Evolutionary conservation across 2,113 vertebrate genomes (phyloP), one percentile per base, ranked within the genome.

Genomic region (Amazona guildingii): DNA sequence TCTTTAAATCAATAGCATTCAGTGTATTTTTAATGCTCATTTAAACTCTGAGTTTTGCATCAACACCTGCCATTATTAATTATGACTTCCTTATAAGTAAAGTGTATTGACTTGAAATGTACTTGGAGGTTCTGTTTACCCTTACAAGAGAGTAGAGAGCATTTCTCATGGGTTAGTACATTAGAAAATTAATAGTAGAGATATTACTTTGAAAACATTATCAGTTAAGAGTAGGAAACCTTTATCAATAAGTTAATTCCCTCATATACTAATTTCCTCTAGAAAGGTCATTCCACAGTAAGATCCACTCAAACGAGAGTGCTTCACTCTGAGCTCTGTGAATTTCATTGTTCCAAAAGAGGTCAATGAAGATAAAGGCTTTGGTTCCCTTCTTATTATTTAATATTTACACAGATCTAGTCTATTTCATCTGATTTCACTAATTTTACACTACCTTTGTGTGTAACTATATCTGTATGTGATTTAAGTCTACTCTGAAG

Each of bases 171-270:
- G 21, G 10, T 80, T 41, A 76, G 20, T 69, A 52, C 3, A 33
- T 52, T 74, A 54, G 33, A 62, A 88, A 92, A 77, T 35, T 35
- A 80, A 48, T 62, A 43, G 10, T 29, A 57, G 15, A 86, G 21
- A 33, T 43, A 23, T 24, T 63, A 33, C 21, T 86, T 86, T 49
- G 11, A 19, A 63, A 37, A 93, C 83, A 13, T 59, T 90, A 59
- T 27, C 37, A 66, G 23, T 33, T 63, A 66, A 46, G 41, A 70
- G 23, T 37, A 37, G 8, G 7, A 92, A 73, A 51, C 4, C 35
- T 93, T 83, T 74, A 70, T 66, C 67, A 88, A 46, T 27, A 87
- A 67, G 16, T 63, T 91, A 51, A 67, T 92, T 94, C 83, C 20
- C 18, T 83, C 51, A 24, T 21, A 69, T 25, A 76, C 49, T 92